Conservation (phyloP, 2,113 vertebrate genomes). For the Nipponia nippon region DNA sequence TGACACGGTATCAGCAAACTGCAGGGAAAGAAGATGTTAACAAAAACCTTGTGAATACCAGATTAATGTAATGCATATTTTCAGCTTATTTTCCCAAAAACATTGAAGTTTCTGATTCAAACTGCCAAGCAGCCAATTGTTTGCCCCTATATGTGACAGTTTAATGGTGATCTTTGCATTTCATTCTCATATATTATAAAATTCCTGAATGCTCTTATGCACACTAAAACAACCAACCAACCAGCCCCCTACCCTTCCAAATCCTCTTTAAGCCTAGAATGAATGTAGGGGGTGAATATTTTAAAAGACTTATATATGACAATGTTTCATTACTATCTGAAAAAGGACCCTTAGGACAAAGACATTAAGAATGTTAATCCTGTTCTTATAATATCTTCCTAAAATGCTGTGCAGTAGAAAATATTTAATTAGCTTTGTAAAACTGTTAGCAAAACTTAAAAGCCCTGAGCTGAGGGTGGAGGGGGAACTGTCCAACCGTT, state of each 20-base stretch:
- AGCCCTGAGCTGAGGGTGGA: not conserved
- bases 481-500: not conserved
- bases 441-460: slow-evolving; percentile 45
- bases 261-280: slow-evolving; percentile 9
- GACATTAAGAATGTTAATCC: slow-evolving; percentile 57
- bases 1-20: not conserved
- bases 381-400: slow-evolving; percentile 22
- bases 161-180: not conserved
- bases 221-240: not conserved
- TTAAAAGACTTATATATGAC: not conserved
- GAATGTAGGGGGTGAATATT: not conserved
- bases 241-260: not conserved
- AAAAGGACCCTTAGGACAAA: slow-evolving; percentile 41
- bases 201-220: not conserved
- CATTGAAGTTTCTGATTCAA: not conserved
- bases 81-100: not conserved
- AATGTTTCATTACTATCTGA: slow-evolving; percentile 36
- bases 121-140: not conserved
- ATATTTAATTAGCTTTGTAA: slow-evolving; percentile 52
- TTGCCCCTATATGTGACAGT: not conserved
- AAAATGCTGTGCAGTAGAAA: slow-evolving; percentile 41
- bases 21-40: not conserved
- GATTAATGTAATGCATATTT: not conserved
- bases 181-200: not conserved
- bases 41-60: not conserved